Percentiles rank a stretch among this genome's conserved stretches.
Conservation (phyloP, 2,888 invertebrate genomes). For the Ornithoptera alexandrae region DNA sequence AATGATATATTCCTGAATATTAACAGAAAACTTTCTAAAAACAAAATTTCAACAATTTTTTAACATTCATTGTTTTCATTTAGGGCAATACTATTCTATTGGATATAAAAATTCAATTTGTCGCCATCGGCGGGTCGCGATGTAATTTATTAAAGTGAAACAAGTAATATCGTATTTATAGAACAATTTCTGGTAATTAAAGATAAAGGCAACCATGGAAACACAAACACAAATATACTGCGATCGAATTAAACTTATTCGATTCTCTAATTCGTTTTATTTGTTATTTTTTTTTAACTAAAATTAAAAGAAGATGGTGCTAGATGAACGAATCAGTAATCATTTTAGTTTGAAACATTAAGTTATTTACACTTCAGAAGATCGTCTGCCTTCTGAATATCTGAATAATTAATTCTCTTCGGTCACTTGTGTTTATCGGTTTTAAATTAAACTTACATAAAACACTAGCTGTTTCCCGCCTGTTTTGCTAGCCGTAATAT, state of each 20-base stretch:
- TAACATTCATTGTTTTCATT: constrained; percentile 4
- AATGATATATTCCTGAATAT: constrained; percentile 19
- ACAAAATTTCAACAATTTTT: constrained; percentile 4
- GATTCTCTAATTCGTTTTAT: too few species aligned
- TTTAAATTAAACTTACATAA: too few species aligned
- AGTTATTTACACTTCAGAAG: too few species aligned
- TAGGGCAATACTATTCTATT: background rate
- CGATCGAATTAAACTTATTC: background rate
- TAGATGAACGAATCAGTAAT: too few species aligned
- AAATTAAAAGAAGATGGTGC: too few species aligned
- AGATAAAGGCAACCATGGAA: constrained; percentile 1
- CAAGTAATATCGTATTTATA: background rate
- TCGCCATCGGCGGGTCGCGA: background rate
- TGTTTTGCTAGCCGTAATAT: too few species aligned
- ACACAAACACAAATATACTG: constrained; percentile 10
- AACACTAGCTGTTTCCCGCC: too few species aligned
- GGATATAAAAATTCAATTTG: background rate
- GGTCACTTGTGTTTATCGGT: too few species aligned
- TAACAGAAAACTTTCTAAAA: constrained; percentile 13
- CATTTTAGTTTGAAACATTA: too few species aligned
- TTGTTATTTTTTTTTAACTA: too few species aligned
- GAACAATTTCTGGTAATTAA: background rate
- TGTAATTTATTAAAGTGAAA: constrained; percentile 3
- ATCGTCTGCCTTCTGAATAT: too few species aligned
- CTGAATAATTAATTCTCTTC: too few species aligned